phyloP scores from a whole-genome alignment of 2,888 invertebrate genomes.

The Pristionchus exspectatus region DNA sequence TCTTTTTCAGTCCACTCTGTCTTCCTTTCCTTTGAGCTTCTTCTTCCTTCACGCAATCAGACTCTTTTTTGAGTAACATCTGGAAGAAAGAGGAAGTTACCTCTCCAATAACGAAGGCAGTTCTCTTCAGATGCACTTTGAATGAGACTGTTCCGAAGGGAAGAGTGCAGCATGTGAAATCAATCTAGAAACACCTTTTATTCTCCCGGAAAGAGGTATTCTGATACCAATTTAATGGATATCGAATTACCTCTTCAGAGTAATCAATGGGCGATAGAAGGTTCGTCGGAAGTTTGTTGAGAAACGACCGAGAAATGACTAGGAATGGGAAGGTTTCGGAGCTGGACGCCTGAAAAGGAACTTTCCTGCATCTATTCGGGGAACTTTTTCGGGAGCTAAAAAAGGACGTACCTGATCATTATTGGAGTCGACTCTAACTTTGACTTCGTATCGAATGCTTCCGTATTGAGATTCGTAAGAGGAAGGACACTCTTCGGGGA shows the following conservation, averaged over 20 bases:
- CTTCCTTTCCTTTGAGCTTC: background rate
- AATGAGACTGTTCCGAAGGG: conserved; percentile 76
- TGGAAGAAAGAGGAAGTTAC: conserved; percentile 56
- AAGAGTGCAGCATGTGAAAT: conserved; percentile 77
- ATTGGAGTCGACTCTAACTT: conserved; percentile 70
- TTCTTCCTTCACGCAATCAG: background rate
- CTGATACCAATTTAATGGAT: background rate
- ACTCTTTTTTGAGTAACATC: background rate
- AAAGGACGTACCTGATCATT: conserved; percentile 69
- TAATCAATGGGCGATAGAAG: conserved; percentile 75
- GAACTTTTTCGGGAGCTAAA: background rate
- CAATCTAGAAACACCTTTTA: conserved; percentile 62
- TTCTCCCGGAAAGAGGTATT: no score
- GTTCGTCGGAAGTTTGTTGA: conserved; percentile 74
- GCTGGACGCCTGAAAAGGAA: conserved; percentile 65
- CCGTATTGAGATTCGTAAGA: conserved; percentile 77
- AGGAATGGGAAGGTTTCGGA: conserved; percentile 76
- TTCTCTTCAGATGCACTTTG: conserved; percentile 72
- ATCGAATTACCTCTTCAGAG: conserved; percentile 65
- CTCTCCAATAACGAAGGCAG: conserved; percentile 75
- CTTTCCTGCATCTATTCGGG: background rate
- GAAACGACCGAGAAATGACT: conserved; percentile 74
- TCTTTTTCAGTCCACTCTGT: background rate
- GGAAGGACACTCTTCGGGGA: conserved; percentile 71
- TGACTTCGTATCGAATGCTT: conserved; percentile 74